Evolutionary conservation across 2,113 vertebrate genomes (phyloP).

Genomic region (Chauna torquata): DNA sequence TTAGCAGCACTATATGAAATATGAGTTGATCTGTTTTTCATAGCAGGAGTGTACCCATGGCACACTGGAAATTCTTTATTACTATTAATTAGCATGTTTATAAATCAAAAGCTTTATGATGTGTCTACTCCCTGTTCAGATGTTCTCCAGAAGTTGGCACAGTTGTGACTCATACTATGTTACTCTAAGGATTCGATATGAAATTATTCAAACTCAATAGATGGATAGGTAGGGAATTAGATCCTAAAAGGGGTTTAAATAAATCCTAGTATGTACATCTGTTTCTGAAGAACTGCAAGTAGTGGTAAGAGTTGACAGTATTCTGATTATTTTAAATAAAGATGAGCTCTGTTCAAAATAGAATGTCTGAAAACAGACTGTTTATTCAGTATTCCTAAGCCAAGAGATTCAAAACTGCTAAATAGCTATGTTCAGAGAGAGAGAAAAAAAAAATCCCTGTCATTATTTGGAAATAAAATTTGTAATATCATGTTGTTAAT

Average conservation of each 20-base stretch:
- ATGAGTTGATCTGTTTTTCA: neutral
- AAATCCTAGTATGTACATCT: neutral
- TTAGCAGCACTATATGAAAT: neutral
- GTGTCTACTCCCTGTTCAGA: neutral
- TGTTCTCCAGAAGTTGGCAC: neutral
- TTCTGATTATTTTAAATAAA: neutral
- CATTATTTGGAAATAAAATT: neutral
- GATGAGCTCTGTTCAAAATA: neutral
- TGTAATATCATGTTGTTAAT: neutral
- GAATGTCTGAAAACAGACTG: neutral
- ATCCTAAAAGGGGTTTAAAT: neutral
- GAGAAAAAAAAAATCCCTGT: accelerated
- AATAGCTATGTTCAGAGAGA: neutral
- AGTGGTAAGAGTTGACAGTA: neutral
- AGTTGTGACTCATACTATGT: neutral
- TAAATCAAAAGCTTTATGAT: neutral
- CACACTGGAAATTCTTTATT: neutral
- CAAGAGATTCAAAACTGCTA: neutral
- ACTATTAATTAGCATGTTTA: neutral
- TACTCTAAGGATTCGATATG: neutral
- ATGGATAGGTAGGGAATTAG: neutral
- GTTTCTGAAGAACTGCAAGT: neutral
- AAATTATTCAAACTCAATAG: neutral
- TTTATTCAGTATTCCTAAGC: neutral
- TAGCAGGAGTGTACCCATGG: neutral